phyloP scores from a whole-genome alignment of 2,888 invertebrate species.

The Timandra comae region DNA sequence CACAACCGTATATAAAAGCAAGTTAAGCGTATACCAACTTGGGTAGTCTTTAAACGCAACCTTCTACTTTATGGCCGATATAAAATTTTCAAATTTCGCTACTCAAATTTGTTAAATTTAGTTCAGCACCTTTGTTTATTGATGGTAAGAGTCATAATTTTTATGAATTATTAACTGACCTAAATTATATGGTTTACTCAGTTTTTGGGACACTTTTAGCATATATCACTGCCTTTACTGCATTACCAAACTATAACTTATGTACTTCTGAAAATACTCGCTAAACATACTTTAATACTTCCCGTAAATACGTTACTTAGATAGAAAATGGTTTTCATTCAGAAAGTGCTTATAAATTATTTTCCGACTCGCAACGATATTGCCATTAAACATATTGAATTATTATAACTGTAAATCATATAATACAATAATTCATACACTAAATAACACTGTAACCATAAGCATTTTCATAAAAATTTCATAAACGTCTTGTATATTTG shows the following conservation, averaged over 20 bases:
- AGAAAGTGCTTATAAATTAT: too few species aligned
- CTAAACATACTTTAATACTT: too few species aligned
- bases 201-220: too few species aligned
- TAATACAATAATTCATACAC: background rate
- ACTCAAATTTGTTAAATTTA: slow-evolving; percentile 41
- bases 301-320: too few species aligned
- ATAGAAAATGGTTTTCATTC: too few species aligned
- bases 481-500: slow-evolving; percentile 16
- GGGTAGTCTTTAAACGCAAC: slow-evolving; percentile 43
- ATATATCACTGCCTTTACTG: too few species aligned
- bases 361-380: too few species aligned
- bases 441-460: background rate
- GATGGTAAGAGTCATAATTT: slow-evolving; percentile 25
- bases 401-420: background rate
- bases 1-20: slow-evolving; percentile 47
- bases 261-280: too few species aligned
- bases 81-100: slow-evolving; percentile 66
- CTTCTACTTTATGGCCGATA: slow-evolving; percentile 58
- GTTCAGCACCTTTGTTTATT: slow-evolving; percentile 27
- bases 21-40: slow-evolving; percentile 49
- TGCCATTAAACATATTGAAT: background rate
- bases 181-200: too few species aligned
- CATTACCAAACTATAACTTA: too few species aligned
- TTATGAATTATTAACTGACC: slow-evolving; percentile 5
- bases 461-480: background rate